phyloP scores from a whole-genome alignment of 2,888 invertebrate genomes.

The Netelia inedita region DNA sequence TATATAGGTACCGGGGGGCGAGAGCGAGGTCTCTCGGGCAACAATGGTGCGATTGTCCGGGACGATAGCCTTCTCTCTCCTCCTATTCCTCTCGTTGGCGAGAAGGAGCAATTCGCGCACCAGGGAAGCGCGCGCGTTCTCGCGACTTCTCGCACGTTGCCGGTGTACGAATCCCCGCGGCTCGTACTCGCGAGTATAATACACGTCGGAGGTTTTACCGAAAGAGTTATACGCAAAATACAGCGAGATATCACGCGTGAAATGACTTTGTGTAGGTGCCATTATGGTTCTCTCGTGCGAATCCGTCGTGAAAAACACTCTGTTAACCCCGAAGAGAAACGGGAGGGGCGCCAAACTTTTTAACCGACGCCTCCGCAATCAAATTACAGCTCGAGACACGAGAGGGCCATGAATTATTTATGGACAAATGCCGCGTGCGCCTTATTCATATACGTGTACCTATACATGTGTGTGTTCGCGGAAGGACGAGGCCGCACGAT shows the following conservation, averaged over 20 bases:
- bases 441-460: conserved; percentile 64
- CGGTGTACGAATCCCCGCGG: conserved; percentile 9
- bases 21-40: conserved; percentile 72
- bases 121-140: conserved; percentile 35
- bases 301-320: conserved; percentile 64
- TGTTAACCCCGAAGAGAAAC: conserved; percentile 67
- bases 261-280: conserved; percentile 75
- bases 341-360: conserved; percentile 80
- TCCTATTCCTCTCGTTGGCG: conserved; percentile 55
- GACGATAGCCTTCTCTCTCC: conserved; percentile 75
- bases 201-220: conserved; percentile 19
- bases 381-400: conserved; percentile 83
- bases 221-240: conserved; percentile 62
- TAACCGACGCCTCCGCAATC: conserved; percentile 83
- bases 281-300: conserved; percentile 73
- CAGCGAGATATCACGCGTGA: conserved; percentile 62
- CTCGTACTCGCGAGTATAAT: neutral
- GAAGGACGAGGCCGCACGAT: conserved; percentile 26
- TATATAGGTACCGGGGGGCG: conserved; percentile 74
- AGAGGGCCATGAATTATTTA: conserved; percentile 82
- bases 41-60: conserved; percentile 82
- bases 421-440: conserved; percentile 80
- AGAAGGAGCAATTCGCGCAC: conserved; percentile 54
- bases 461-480: conserved; percentile 3
- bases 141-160: conserved; percentile 61